phyloP scores from a whole-genome alignment of 2,888 invertebrate species.

The Aethes cnicana region DNA sequence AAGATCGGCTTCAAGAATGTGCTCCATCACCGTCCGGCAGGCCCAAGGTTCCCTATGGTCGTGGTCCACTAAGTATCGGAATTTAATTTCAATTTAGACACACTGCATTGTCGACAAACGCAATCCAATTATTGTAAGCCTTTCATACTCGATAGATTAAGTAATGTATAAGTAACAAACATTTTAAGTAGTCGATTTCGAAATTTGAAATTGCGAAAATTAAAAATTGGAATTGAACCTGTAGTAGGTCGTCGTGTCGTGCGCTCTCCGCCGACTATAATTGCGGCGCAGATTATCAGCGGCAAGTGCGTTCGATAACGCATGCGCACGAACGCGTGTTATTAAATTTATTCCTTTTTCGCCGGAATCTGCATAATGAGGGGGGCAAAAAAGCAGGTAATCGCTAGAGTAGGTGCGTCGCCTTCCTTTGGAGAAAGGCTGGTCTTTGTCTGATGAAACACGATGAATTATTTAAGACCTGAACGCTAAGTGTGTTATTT shows the following conservation, averaged over 20 bases:
- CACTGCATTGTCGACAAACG: slow-evolving; percentile 58
- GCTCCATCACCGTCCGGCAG: slow-evolving; percentile 1
- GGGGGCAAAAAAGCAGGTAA: slow-evolving; percentile 75
- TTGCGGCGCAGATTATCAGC: slow-evolving; percentile 80
- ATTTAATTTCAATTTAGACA: slow-evolving; percentile 31
- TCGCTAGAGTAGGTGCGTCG: slow-evolving; percentile 74
- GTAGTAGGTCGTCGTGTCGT: slow-evolving; percentile 37
- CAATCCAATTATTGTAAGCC: slow-evolving; percentile 67
- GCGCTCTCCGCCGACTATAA: slow-evolving; percentile 51
- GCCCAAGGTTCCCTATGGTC: slow-evolving; percentile 4
- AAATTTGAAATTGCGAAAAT: slow-evolving; percentile 58
- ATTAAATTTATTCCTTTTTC: slow-evolving; percentile 82
- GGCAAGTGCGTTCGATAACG: slow-evolving; percentile 81
- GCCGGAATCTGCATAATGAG: slow-evolving; percentile 81
- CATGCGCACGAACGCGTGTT: slow-evolving; percentile 80
- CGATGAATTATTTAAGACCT: slow-evolving; percentile 69
- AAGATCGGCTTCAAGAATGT: slow-evolving; percentile 4
- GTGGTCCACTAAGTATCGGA: slow-evolving; percentile 22
- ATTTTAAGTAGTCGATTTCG: slow-evolving; percentile 51
- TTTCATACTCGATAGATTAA: slow-evolving; percentile 69
- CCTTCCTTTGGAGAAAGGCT: slow-evolving; percentile 72
- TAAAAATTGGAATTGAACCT: slow-evolving; percentile 54
- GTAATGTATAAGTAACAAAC: slow-evolving; percentile 72
- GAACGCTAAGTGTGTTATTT: slow-evolving; percentile 49
- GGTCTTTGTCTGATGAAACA: slow-evolving; percentile 61